Evolutionary conservation across 2,797 vertebrate species (phyloP).

Genomic region (Fratercula arctica): DNA sequence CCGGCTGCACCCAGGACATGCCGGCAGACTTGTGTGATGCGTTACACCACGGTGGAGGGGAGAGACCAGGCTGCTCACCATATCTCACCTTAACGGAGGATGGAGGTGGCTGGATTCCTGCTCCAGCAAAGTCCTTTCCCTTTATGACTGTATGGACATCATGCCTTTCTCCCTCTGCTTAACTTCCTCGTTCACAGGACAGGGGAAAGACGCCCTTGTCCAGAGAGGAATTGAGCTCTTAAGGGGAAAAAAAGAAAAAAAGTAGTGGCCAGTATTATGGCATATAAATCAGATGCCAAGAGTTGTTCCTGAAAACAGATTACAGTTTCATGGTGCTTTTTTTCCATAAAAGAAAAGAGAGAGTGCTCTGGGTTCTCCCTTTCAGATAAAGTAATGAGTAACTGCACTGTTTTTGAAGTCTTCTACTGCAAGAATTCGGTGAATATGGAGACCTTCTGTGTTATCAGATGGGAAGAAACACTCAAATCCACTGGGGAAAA

Average conservation of each 20-base stretch:
- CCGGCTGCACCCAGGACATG: too few relatives aligned
- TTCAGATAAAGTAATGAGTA: background rate
- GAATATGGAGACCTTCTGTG: background rate
- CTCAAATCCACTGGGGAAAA: background rate
- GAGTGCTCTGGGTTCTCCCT: background rate
- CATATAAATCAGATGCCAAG: background rate
- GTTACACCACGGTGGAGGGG: fast-evolving
- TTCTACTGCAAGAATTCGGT: background rate
- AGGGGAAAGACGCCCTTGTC: background rate
- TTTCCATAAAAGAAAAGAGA: background rate
- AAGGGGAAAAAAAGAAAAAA: background rate
- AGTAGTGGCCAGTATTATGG: background rate
- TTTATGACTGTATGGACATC: background rate
- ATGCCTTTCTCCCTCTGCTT: background rate
- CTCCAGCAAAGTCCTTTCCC: background rate
- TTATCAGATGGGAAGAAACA: background rate
- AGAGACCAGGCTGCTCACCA: background rate
- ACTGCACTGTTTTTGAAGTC: background rate
- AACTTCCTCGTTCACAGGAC: background rate
- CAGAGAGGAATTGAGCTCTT: background rate
- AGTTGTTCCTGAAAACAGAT: background rate
- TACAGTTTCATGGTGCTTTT: fast-evolving
- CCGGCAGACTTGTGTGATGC: background rate
- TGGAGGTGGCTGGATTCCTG: background rate
- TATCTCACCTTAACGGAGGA: background rate